Evolutionary conservation across 2,113 vertebrate genomes (phyloP).

Genomic region (Melanocharis versteri): DNA sequence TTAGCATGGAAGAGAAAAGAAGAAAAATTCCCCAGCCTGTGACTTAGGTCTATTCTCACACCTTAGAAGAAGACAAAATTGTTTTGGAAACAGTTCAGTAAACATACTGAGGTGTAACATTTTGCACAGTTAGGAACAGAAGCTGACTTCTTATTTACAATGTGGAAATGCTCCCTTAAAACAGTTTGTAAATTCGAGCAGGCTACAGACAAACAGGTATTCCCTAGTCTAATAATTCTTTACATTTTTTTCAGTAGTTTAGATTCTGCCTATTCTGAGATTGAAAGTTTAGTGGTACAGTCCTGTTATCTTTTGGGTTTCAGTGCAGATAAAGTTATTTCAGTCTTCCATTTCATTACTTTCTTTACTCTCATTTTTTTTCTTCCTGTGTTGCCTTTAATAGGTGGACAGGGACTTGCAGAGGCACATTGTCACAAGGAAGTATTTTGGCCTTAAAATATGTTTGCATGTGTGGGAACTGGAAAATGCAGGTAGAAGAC

Average conservation of each 20-base stretch:
- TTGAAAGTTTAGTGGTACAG: background rate
- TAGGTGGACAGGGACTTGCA: background rate
- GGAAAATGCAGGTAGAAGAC: background rate
- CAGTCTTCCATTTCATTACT: background rate
- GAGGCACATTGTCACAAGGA: background rate
- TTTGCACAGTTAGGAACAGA: background rate
- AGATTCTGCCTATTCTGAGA: background rate
- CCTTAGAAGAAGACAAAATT: background rate
- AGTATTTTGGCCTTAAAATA: background rate
- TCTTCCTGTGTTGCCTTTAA: background rate
- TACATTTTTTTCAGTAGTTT: background rate
- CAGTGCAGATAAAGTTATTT: background rate
- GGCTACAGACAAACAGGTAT: background rate
- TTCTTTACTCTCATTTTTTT: background rate
- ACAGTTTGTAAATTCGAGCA: background rate
- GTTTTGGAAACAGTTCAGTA: background rate
- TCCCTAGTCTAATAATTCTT: background rate
- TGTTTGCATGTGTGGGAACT: background rate
- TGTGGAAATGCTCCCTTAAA: background rate
- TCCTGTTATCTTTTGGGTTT: background rate
- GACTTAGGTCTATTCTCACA: background rate
- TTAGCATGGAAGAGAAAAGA: background rate
- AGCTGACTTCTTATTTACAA: background rate
- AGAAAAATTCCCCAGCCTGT: background rate
- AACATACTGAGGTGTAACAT: background rate